These are phyloP conservation scores for Pygoscelis antarcticus DNA, from an alignment of 2,113 vertebrate genomes.

Conservation along the genomic window DNA sequence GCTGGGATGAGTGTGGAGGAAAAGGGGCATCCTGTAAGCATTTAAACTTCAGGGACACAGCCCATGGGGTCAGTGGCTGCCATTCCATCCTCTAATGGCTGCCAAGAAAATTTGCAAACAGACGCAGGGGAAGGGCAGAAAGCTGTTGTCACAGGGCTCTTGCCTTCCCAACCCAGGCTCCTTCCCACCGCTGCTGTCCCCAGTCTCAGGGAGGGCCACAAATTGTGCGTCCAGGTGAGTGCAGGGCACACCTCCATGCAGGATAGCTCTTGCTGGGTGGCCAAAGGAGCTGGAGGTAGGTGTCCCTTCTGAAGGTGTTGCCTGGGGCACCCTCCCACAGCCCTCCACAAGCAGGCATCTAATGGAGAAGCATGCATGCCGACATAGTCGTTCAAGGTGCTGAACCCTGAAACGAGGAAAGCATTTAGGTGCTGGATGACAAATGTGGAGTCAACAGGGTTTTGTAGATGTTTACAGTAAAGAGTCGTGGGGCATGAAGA, in stretches of 20 bases:
- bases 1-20: not conserved
- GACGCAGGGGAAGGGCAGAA: not conserved
- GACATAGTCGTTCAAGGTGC: not conserved
- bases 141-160: not conserved
- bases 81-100: not conserved
- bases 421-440: not conserved
- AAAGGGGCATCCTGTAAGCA: not conserved
- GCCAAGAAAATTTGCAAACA: not conserved
- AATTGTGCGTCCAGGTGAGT: not conserved
- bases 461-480: not conserved
- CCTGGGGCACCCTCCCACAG: not conserved
- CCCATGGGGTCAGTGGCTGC: not conserved
- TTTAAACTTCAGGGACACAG: not conserved
- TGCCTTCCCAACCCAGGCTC: not conserved
- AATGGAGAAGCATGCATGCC: fast-evolving
- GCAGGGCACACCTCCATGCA: not conserved
- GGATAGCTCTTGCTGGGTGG: not conserved
- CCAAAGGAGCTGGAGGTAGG: not conserved
- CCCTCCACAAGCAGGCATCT: fast-evolving
- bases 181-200: not conserved
- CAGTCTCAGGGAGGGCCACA: not conserved
- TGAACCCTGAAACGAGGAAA: not conserved
- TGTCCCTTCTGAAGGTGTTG: not conserved
- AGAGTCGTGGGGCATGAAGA: not conserved
- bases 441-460: not conserved